A percentile compares a stretch with the other conserved stretches of the same genome.
These are phyloP conservation scores for Phoxinus dragarum DNA, from an alignment of 2,797 vertebrate species.

Conservation along the genomic window DNA sequence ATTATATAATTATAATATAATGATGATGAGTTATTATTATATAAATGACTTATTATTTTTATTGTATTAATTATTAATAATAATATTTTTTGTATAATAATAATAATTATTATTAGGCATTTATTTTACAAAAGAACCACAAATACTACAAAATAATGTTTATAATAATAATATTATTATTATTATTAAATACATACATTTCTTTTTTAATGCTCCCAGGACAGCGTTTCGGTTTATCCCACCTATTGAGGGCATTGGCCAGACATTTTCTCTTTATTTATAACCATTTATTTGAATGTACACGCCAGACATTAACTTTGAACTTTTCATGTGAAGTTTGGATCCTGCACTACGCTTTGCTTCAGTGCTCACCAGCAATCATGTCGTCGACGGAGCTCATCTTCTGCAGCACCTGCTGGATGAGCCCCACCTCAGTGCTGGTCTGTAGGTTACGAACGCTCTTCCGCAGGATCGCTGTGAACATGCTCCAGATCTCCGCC, in stretches of 20 bases:
- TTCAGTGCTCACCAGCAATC: conserved; percentile 84
- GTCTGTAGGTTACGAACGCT: conserved; percentile 90
- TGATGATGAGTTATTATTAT: no score
- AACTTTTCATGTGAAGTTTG: not conserved
- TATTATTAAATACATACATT: not conserved
- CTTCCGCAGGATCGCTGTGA: conserved; percentile 89
- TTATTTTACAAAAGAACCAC: no score
- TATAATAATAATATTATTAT: not conserved
- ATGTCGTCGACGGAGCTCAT: conserved; percentile 90
- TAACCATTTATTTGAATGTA: not conserved
- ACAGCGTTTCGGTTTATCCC: not conserved
- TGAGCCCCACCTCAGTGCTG: conserved; percentile 90
- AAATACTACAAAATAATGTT: not conserved
- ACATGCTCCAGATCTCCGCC: conserved; percentile 94
- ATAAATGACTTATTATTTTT: no score
- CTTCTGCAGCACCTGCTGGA: conserved; percentile 88
- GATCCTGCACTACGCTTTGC: not conserved
- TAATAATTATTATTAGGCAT: no score
- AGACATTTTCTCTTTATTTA: no score
- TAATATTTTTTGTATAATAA: no score
- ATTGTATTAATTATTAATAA: no score
- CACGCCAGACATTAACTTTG: not conserved
- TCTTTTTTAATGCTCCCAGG: not conserved
- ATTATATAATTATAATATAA: no score
- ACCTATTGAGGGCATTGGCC: not conserved